phyloP scores from a whole-genome alignment of 1,140 invertebrate species.

The Holotrichia oblita region DNA sequence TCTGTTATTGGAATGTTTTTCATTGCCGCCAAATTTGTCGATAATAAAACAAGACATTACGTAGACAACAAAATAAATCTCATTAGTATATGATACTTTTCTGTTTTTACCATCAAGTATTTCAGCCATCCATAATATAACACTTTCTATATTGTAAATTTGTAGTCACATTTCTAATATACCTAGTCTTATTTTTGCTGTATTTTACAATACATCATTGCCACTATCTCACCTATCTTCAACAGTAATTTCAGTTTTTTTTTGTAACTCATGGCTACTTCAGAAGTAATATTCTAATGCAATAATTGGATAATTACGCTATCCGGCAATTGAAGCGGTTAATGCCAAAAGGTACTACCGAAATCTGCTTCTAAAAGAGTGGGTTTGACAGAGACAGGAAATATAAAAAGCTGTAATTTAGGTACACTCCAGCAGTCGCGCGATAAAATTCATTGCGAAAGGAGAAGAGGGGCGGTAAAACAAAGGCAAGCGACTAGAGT shows the following conservation, averaged over 20 bases:
- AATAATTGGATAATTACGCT: background rate
- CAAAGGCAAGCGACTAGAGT: background rate
- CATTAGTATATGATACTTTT: no score
- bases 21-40: no score
- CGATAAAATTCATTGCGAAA: constrained; percentile 35
- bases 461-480: background rate
- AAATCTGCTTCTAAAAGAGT: background rate
- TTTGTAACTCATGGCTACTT: background rate
- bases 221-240: no score
- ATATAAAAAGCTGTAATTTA: constrained; percentile 3
- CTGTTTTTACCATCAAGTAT: no score
- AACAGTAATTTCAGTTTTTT: background rate
- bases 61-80: no score
- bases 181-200: no score
- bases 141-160: no score
- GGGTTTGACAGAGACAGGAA: background rate
- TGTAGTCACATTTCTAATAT: no score
- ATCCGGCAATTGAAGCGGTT: background rate
- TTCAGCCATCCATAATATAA: no score
- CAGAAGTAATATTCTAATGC: constrained; percentile 11
- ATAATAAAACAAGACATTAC: no score
- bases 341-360: background rate
- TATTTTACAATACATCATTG: no score
- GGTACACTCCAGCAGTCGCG: background rate
- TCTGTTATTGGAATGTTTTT: no score